Conservation (phyloP, 2,113 vertebrate species). For the human (Homo sapiens) region DNA sequence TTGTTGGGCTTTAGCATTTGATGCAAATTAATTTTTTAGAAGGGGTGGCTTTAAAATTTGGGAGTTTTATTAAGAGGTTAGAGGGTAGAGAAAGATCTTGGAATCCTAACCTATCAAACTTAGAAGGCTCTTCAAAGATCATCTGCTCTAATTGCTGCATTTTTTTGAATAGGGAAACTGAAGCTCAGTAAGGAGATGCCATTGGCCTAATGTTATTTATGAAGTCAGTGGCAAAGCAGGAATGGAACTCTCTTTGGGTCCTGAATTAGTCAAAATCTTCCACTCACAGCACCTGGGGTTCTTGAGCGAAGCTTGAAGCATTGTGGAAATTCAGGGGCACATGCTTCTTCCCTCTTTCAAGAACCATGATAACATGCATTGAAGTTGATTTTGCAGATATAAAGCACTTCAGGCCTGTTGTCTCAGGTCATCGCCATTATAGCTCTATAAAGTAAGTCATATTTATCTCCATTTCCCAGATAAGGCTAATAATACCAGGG, state of each 20-base stretch:
- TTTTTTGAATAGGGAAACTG: neutral
- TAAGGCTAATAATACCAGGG: neutral
- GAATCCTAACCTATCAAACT: neutral
- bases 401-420: neutral
- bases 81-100: neutral
- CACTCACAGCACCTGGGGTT: neutral
- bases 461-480: neutral
- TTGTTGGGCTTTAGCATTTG: neutral
- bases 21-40: neutral
- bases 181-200: neutral
- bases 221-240: neutral
- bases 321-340: neutral
- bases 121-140: neutral
- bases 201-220: neutral
- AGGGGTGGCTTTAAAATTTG: neutral
- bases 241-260: neutral
- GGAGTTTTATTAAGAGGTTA: neutral
- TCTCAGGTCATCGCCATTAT: neutral
- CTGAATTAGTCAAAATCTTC: neutral
- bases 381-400: neutral
- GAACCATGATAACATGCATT: fast-evolving
- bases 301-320: neutral
- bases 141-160: neutral
- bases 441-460: neutral
- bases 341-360: neutral